phyloP scores from a whole-genome alignment of 1,140 invertebrate genomes.

The Pseudomyrmex pallidus region DNA sequence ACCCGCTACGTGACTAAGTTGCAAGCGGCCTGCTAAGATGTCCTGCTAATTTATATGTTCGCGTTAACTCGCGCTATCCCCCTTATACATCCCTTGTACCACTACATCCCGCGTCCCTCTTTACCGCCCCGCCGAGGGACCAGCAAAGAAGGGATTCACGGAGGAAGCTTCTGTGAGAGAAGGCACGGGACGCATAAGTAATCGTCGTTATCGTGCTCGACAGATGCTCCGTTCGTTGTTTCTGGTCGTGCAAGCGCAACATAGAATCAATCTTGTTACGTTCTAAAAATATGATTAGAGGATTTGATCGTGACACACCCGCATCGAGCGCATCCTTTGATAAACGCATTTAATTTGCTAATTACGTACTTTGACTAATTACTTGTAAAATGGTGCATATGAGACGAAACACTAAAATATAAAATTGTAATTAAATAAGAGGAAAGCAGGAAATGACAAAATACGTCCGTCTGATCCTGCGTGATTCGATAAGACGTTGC shows the following conservation, averaged over 20 bases:
- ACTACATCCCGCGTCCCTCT: conserved; percentile 64
- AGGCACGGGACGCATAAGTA: conserved; percentile 83
- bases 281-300: background rate
- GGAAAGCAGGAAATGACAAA: background rate
- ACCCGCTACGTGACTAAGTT: conserved; percentile 85
- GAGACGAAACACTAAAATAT: background rate
- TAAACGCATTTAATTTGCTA: background rate
- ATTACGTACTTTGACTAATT: background rate
- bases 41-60: conserved; percentile 85
- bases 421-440: background rate
- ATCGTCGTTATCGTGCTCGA: conserved; percentile 80
- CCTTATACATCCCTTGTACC: conserved; percentile 54
- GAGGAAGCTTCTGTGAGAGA: conserved; percentile 81
- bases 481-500: background rate
- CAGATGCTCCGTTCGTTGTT: conserved; percentile 82
- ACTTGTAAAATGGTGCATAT: background rate
- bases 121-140: conserved; percentile 42
- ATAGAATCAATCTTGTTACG: conserved; percentile 4
- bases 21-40: conserved; percentile 85
- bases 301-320: too few species aligned
- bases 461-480: background rate
- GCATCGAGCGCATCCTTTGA: too few species aligned
- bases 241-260: conserved; percentile 54
- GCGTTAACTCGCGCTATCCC: conserved; percentile 83
- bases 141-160: conserved; percentile 62